Percentiles rank a stretch among this genome's conserved stretches.
phyloP scores from a whole-genome alignment of 2,888 invertebrate species.

The Frankliniella intonsa region DNA sequence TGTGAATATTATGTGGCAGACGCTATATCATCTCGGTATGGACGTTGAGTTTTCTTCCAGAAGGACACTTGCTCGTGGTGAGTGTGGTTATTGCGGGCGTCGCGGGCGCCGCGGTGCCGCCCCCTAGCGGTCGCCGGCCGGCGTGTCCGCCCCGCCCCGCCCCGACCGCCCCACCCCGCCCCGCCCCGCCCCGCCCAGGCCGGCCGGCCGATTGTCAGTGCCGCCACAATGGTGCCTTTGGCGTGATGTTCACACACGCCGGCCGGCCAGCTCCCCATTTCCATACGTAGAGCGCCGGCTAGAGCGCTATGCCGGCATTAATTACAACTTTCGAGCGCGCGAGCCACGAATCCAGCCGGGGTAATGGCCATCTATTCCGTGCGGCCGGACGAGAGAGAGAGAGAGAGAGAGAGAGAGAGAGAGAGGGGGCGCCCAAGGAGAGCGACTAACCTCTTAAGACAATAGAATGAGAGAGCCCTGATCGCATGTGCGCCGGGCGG shows the following conservation, averaged over 20 bases:
- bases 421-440: neutral
- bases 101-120: neutral
- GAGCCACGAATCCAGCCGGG: neutral
- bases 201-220: neutral
- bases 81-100: neutral
- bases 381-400: too few species aligned
- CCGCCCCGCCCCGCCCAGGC: neutral
- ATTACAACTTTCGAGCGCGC: neutral
- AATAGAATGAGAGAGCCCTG: neutral
- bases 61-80: too few species aligned
- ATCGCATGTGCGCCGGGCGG: too few species aligned
- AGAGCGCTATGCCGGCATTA: neutral
- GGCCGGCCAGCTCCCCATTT: neutral
- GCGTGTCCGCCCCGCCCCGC: neutral
- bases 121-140: neutral
- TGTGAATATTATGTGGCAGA: too few species aligned
- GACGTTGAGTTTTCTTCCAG: too few species aligned
- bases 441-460: neutral
- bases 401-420: too few species aligned
- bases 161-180: neutral
- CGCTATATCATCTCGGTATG: too few species aligned
- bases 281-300: neutral
- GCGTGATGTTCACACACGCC: neutral
- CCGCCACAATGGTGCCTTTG: neutral
- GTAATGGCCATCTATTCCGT: neutral